Evolutionary conservation across 2,113 vertebrate species (phyloP).

Genomic region (Oryzias woworae): DNA sequence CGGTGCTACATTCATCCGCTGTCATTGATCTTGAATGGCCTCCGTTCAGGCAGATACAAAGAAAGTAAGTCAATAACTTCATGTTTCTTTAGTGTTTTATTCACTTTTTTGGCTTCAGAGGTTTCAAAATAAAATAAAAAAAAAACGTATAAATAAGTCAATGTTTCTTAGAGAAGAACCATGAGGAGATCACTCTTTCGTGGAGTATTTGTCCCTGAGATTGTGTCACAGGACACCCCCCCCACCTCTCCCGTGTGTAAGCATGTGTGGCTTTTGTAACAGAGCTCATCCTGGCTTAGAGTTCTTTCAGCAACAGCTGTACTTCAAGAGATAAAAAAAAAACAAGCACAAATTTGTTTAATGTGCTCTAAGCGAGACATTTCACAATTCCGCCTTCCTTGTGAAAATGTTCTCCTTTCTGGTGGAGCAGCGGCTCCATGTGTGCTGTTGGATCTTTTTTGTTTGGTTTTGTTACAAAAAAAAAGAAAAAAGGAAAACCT

Average conservation of each 20-base stretch:
- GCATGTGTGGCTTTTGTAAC: slow-evolving; percentile 8
- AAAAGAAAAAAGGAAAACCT: slow-evolving; percentile 4
- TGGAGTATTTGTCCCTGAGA: slow-evolving; percentile 30
- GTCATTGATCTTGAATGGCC: slow-evolving; percentile 79
- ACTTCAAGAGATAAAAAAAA: slow-evolving; percentile 5
- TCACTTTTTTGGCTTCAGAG: neutral
- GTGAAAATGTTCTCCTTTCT: slow-evolving; percentile 25
- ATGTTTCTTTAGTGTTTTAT: slow-evolving; percentile 1
- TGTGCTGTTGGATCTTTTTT: slow-evolving; percentile 21
- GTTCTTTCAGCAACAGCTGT: neutral
- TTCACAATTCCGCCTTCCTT: slow-evolving; percentile 10
- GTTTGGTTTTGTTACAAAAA: slow-evolving; percentile 10
- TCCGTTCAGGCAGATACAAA: slow-evolving; percentile 80
- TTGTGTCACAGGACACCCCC: slow-evolving; percentile 35
- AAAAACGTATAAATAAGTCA: neutral
- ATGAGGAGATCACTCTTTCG: slow-evolving; percentile 14
- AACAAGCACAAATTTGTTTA: slow-evolving; percentile 1
- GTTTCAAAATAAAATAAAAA: too few species aligned
- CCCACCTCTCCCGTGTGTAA: slow-evolving; percentile 45
- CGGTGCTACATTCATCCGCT: slow-evolving; percentile 81
- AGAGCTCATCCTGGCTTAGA: slow-evolving; percentile 3
- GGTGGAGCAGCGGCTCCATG: slow-evolving; percentile 26
- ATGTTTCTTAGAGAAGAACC: slow-evolving; percentile 12
- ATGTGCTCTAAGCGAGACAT: neutral
- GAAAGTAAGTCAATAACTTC: slow-evolving; percentile 72